Evolutionary conservation across 2,113 vertebrate genomes (phyloP), one percentile per base, ranked within the genome.

Genomic region (Campylomormyrus numenius): DNA sequence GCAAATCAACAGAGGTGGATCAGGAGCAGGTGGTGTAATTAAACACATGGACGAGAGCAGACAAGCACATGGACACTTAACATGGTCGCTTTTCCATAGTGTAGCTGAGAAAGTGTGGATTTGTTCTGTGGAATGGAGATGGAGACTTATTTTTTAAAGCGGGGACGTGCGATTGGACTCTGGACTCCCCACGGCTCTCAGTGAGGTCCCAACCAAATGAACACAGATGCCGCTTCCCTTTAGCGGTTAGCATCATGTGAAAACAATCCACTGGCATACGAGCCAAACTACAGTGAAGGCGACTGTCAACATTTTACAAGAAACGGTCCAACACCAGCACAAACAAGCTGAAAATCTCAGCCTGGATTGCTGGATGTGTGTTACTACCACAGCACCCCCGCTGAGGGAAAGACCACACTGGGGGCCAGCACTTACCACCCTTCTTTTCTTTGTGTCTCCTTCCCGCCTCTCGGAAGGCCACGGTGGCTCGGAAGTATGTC

Each of bases 401-500:
- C 74, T 35, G 39, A 80, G 31, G 74, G 35, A 80, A 19, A 42
- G 74, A 19, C 17, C 13, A 19, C 2, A 10, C 17, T 52, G 85
- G 50, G 48, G 5, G 49, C 1, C 19, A 8, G 15, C 1, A 56
- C 98, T 91, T 95, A 99, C 98, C 98, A 0, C 94, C 95, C 95
- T 97, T 98, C 94, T 95, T 98, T 91, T 96, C 97, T 88, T 93
- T 93, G 0, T 96, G 94, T 91, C 96, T 96, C 93, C 95, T 98
- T 0, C 98, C 98, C 31, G 97, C 97, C 93, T 98, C 96, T 90
- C 97, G 96, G 53, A 99, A 98, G 13, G 97, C 97, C 84, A 98
- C 96, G 89, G 96, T 31, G 1, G 97, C 98, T 93, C 98, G 97
- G 96, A 99, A 99, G 90, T 98, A 98, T 0, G 97, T 96, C 21